phyloP scores from a whole-genome alignment of 2,888 invertebrate species.

The Andrena chrysosceles region DNA sequence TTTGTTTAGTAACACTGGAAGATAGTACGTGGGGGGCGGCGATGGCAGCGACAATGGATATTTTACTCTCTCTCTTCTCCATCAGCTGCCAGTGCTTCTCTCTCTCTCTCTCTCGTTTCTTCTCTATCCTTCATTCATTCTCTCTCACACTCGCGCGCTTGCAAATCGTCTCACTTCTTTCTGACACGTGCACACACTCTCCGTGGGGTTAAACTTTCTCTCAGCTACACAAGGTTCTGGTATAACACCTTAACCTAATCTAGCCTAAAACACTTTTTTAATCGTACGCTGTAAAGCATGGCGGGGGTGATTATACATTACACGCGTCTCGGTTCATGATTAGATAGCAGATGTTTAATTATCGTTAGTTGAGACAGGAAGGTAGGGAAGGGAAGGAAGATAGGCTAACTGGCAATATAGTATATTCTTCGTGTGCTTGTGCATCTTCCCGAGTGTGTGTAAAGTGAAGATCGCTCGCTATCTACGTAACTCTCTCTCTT shows the following conservation, averaged over 20 bases:
- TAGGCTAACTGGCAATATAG: slow-evolving; percentile 49
- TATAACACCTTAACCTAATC: slow-evolving; percentile 76
- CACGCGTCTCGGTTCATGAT: slow-evolving; percentile 74
- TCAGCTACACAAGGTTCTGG: slow-evolving; percentile 76
- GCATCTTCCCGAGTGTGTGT: slow-evolving; percentile 54
- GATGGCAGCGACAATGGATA: slow-evolving; percentile 62
- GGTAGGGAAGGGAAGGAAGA: slow-evolving; percentile 37
- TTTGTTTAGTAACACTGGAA: slow-evolving; percentile 82
- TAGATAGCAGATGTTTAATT: slow-evolving; percentile 65
- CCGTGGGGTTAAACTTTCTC: slow-evolving; percentile 56
- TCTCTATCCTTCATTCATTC: slow-evolving; percentile 42
- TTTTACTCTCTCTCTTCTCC: slow-evolving; percentile 38
- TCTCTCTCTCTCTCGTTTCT: slow-evolving; percentile 20
- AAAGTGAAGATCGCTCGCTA: slow-evolving; percentile 52
- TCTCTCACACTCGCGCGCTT: slow-evolving; percentile 29
- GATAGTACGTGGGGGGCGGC: slow-evolving; percentile 79
- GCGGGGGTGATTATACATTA: slow-evolving; percentile 81
- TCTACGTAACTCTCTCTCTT: slow-evolving; percentile 28
- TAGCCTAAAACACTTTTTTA: slow-evolving; percentile 73
- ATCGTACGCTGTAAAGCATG: slow-evolving; percentile 79
- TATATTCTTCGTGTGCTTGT: slow-evolving; percentile 51
- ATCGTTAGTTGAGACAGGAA: slow-evolving; percentile 56
- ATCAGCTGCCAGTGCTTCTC: slow-evolving; percentile 60
- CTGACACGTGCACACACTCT: slow-evolving; percentile 46
- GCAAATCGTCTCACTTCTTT: slow-evolving; percentile 48